Conservation (phyloP, 2,888 invertebrate genomes). For the Argynnis bischoffii region DNA sequence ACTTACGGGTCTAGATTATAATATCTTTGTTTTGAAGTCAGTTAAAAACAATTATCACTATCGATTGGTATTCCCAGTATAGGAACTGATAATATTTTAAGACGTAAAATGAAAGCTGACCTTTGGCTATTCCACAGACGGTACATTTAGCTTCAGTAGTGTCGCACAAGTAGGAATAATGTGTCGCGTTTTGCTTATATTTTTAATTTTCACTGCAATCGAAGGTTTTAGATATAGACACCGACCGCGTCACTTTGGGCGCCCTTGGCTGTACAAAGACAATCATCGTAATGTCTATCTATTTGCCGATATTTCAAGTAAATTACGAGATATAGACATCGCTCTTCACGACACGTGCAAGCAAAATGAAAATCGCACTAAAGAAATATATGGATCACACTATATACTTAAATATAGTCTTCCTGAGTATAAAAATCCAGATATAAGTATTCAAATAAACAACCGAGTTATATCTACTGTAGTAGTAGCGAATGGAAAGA, state of each 20-base stretch:
- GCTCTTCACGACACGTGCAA: constrained; percentile 12
- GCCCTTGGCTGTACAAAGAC: background rate
- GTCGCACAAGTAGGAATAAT: background rate
- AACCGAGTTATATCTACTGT: constrained; percentile 11
- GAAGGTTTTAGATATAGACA: background rate
- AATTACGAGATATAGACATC: constrained; percentile 5
- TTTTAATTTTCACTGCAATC: constrained; percentile 1
- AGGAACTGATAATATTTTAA: too few species aligned
- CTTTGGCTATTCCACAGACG: background rate
- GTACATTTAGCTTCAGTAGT: background rate
- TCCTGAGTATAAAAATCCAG: constrained; percentile 1
- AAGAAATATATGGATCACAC: constrained; percentile 18
- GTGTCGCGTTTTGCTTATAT: constrained; percentile 1
- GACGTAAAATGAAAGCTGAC: background rate
- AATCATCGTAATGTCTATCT: background rate
- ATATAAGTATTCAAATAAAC: constrained; percentile 14
- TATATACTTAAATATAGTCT: constrained; percentile 25
- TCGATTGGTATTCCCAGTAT: too few species aligned
- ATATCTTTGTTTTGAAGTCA: too few species aligned
- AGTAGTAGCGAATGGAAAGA: background rate
- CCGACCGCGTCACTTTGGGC: too few species aligned
- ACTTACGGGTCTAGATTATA: too few species aligned
- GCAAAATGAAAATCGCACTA: constrained; percentile 1
- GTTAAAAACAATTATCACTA: too few species aligned
- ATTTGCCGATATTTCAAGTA: background rate